These are phyloP conservation scores for Cliona cf. orientalis DNA, from an alignment of 37 sponge, comb jelly and placozoan species.

Conservation along the genomic window DNA sequence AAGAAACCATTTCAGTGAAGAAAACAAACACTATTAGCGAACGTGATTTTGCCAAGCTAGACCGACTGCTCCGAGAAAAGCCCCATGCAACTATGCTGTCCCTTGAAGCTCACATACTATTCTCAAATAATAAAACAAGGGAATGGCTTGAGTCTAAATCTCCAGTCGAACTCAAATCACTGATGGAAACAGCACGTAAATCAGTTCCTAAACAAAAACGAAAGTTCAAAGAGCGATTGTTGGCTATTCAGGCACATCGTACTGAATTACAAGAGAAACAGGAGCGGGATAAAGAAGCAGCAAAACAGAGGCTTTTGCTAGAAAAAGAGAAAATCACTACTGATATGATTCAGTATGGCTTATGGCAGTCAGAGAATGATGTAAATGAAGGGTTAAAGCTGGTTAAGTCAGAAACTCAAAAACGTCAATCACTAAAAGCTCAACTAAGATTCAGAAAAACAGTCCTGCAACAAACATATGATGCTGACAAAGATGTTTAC, in stretches of 20 bases:
- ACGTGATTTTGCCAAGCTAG: conserved; percentile 45
- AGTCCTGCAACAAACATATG: conserved; percentile 11
- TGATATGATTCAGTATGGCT: conserved; percentile 21
- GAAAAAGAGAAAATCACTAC: conserved; percentile 30
- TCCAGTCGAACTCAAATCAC: neutral
- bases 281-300: conserved; percentile 3
- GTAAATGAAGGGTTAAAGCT: neutral
- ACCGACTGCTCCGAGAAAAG: conserved; percentile 34
- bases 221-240: conserved; percentile 3
- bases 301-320: neutral
- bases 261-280: neutral
- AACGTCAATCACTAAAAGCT: conserved; percentile 14
- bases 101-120: conserved; percentile 30
- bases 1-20: conserved; percentile 27
- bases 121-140: conserved; percentile 44
- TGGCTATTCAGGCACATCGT: neutral
- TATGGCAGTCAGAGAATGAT: conserved; percentile 6
- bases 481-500: neutral
- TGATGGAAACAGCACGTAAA: conserved; percentile 10
- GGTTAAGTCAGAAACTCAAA: conserved; percentile 11
- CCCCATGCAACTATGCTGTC: conserved; percentile 23
- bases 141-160: conserved; percentile 33
- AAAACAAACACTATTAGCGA: conserved; percentile 52
- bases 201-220: conserved; percentile 5
- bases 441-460: conserved; percentile 18